Percentiles rank a stretch among this genome's conserved stretches.
Conservation (phyloP, 2,888 invertebrate species). For the Protodeltote pygarga region DNA sequence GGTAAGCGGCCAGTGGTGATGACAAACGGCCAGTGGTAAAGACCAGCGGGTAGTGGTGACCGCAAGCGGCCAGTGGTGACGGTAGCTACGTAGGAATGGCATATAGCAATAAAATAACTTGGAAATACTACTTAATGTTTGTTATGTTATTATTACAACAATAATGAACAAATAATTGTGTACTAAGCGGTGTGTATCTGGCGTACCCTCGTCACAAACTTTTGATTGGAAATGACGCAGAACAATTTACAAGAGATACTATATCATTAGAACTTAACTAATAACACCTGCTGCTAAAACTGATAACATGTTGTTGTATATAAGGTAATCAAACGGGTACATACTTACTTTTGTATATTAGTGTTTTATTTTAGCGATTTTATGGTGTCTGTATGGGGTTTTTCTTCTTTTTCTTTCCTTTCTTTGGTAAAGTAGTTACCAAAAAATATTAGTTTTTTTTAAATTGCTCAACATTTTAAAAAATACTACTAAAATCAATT, state of each 20-base stretch:
- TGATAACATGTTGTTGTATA: not conserved
- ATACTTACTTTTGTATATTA: no score
- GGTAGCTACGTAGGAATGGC: not conserved
- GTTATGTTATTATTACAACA: slow-evolving; percentile 10
- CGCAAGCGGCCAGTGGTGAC: not conserved
- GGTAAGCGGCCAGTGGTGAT: no score
- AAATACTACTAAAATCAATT: no score
- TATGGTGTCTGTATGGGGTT: no score
- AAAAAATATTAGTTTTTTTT: no score
- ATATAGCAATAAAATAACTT: not conserved
- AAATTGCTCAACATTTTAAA: no score
- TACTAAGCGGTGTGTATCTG: slow-evolving; percentile 8
- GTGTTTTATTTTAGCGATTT: no score
- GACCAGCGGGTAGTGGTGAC: not conserved
- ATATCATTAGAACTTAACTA: slow-evolving; percentile 26
- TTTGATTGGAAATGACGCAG: slow-evolving; percentile 49
- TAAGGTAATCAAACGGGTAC: not conserved
- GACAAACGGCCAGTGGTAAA: no score
- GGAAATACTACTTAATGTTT: not conserved
- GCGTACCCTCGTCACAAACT: slow-evolving; percentile 49
- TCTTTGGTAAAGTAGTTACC: no score
- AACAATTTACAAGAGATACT: slow-evolving; percentile 38
- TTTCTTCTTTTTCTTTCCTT: no score
- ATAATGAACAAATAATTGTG: slow-evolving; percentile 21
- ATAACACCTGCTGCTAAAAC: slow-evolving; percentile 11